Evolutionary conservation across 2,888 invertebrate genomes (phyloP), one percentile per base, ranked within the genome.

Genomic region (Cinara cedri): DNA sequence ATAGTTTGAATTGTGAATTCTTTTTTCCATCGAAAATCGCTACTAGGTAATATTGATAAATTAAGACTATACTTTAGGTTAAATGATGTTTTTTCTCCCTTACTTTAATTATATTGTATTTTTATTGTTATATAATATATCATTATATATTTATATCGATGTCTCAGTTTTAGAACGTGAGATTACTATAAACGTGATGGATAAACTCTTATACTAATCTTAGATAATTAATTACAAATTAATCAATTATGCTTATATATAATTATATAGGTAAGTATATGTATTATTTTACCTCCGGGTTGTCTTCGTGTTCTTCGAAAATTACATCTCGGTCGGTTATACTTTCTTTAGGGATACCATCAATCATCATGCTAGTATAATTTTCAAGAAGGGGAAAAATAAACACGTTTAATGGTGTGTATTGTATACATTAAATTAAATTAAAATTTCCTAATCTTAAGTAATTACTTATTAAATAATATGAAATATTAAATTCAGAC

Each of bases 321-420:
- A 21, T 34, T 74, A 34, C 19, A 21, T 60, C 21, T 51, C 14
- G 60, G 11, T 46, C n/a, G 14, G 11, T 51, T 21, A 78, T 34
- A 57, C 76, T 78, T 21, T 21, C 34, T 70, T 57, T 66, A 6
- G 76, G 76, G 10, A 78, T 55, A 60, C 49, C 57, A 66, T 78
- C 76, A 68, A 78, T 68, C 68, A 60, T 34, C 68, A 78, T 19
- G 16, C 76, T 78, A 34, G 34, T 34, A 6, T 3, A 34, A 34
- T 34, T 74, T 74, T 11, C 51, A 24, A 16, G 9, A 46, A 8
- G 44, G 10, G 34, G 42, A 51, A 21, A 72, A 51, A 51, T 26
- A 46, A 26, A 24, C 2, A 54, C 19, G 8, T 34, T 34, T 34
- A 34, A 34, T n/a, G n/a, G n/a, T n/a, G n/a, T n/a, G n/a, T n/a